These are phyloP conservation scores for Ceraclea dissimilis DNA, from an alignment of 2,888 invertebrate genomes.

Conservation along the genomic window DNA sequence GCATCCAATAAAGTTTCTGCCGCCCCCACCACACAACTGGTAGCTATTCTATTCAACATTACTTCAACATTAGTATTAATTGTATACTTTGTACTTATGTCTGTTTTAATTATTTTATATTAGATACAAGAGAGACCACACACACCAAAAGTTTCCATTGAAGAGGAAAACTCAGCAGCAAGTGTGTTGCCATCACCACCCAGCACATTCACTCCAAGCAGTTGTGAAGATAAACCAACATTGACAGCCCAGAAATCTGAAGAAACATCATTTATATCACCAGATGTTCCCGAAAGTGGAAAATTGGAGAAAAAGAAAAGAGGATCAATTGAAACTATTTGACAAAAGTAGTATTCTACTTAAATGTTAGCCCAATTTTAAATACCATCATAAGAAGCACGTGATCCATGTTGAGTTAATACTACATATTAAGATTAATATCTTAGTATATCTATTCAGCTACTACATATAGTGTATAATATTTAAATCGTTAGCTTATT, in stretches of 20 bases:
- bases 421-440: no score
- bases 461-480: no score
- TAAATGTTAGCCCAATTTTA: no score
- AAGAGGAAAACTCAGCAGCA: slow-evolving; percentile 23
- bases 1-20: slow-evolving; percentile 15
- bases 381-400: no score
- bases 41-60: background rate
- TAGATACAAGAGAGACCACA: slow-evolving; percentile 25
- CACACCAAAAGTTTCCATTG: slow-evolving; percentile 15
- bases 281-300: slow-evolving; percentile 34
- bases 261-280: slow-evolving; percentile 67
- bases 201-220: slow-evolving; percentile 30
- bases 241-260: slow-evolving; percentile 48
- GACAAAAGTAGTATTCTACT: slow-evolving; percentile 36
- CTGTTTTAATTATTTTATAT: slow-evolving; percentile 1
- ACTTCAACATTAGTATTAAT: background rate
- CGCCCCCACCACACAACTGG: slow-evolving; percentile 23
- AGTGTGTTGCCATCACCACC: slow-evolving; percentile 36
- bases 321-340: slow-evolving; percentile 56
- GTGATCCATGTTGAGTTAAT: no score
- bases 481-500: no score
- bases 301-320: slow-evolving; percentile 49
- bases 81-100: background rate
- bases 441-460: no score
- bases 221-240: slow-evolving; percentile 24